Base-by-base conservation (phyloP, 1,140 invertebrate species). In the Zaprionus camerounensis region DNA sequence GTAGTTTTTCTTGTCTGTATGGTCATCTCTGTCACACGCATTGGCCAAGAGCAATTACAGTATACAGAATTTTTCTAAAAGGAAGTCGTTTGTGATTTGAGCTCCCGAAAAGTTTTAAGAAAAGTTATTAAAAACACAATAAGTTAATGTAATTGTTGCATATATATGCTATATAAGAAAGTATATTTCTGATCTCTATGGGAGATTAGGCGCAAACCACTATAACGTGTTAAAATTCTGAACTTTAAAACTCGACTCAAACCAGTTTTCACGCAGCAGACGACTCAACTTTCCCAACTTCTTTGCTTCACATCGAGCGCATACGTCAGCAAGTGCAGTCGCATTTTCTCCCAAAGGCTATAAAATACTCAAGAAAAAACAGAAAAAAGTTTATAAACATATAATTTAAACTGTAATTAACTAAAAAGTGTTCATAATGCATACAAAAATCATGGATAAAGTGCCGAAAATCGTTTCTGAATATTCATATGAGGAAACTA, bases 31-130 rank as follows among this genome's bases (percentile, higher is more conserved):
- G 11, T 76, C 46, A 13, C 36, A 17, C 62, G 26, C 61, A 38
- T 38, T 34, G 44, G 41, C 20, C 44, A 59, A 11, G 6, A 11
- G 15, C 28, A 41, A 80, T 78, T 85, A 61, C 17, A 71, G 82
- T 86, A 70, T 85, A 85, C 82, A 85, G 82, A 85, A 85, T 85
- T 85, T 85, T 79, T 79, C 53, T 69, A 12, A 71, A 72, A 72
- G 63, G 77, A 74, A 81, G 75, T 79, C 41, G 65, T 59, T 17
- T 62, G 75, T 74, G 61, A 70, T 53, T 68, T 55, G 61, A 55
- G 49, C 69, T 83, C 72, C 34, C 20, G 6, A 13, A 49, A 55
- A 53, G 44, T 64, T 13, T 65, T 6, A 36, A 65, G 36, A 51
- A 69, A 58, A 2, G 1, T 9, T 6, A 12, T 57, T 46, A 24